A percentile compares a stretch with the other conserved stretches of the same genome.
Evolutionary conservation across 2,113 vertebrate species (phyloP).

Genomic region (Propithecus coquereli): DNA sequence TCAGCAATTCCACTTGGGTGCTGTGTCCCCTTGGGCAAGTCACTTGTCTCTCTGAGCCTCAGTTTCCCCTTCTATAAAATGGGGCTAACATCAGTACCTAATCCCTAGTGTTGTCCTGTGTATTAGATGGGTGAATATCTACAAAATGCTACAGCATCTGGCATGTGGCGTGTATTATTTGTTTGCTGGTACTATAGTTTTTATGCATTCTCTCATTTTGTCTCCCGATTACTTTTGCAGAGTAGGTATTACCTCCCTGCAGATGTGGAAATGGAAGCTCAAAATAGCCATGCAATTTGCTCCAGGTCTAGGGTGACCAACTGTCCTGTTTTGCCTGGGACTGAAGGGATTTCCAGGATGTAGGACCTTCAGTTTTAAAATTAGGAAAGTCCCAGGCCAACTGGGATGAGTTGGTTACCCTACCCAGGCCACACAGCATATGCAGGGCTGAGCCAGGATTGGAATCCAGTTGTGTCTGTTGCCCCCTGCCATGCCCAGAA

Average conservation of each 20-base stretch:
- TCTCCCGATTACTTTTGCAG: not conserved
- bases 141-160: accelerated
- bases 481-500: not conserved
- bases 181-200: too few species aligned
- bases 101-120: accelerated
- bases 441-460: not conserved
- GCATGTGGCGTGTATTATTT: accelerated
- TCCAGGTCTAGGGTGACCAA: not conserved
- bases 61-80: not conserved
- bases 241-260: not conserved
- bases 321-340: not conserved
- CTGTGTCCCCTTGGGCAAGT: not conserved
- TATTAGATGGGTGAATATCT: not conserved
- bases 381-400: not conserved
- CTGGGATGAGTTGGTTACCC: not conserved
- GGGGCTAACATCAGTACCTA: not conserved
- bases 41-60: not conserved
- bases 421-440: not conserved
- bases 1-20: not conserved
- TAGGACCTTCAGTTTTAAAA: not conserved
- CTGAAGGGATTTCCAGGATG: not conserved
- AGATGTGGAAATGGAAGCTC: not conserved
- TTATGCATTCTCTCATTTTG: not conserved
- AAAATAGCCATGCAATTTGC: not conserved
- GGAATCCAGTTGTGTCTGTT: not conserved